Evolutionary conservation across 2,888 invertebrate species (phyloP).

Genomic region (Spatulosminthurus flaviceps): DNA sequence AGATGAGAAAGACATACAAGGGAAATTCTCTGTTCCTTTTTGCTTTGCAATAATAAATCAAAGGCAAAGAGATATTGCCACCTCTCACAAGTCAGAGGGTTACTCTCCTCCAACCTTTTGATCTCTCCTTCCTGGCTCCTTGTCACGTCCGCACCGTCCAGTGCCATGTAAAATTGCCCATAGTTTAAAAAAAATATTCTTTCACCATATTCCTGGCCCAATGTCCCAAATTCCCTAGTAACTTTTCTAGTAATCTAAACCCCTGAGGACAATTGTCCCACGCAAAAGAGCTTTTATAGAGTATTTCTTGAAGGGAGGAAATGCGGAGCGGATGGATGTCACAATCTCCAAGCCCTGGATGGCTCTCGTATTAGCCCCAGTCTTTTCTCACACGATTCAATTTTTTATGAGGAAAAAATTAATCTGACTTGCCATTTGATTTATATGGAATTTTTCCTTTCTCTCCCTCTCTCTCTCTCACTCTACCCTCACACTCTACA

Average conservation of each 20-base stretch:
- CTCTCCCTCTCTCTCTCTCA: not conserved
- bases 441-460: slow-evolving; percentile 24
- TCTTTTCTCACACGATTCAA: not conserved
- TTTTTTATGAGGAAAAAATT: slow-evolving; percentile 34
- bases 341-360: not conserved
- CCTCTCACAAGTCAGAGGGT: not conserved
- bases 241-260: not conserved
- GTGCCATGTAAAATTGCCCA: slow-evolving; percentile 21
- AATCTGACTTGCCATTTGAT: slow-evolving; percentile 39
- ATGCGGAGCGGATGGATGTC: not conserved
- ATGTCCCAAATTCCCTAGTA: slow-evolving; percentile 1
- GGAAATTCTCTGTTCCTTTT: no score
- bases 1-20: no score
- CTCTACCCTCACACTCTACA: not conserved
- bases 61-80: not conserved
- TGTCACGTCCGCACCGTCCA: slow-evolving; percentile 31
- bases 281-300: no score
- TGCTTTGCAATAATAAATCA: not conserved
- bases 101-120: slow-evolving; percentile 1
- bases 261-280: slow-evolving; percentile 18
- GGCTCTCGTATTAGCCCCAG: not conserved
- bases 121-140: slow-evolving; percentile 20
- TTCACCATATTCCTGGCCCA: slow-evolving; percentile 4
- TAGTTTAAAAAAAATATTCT: slow-evolving; percentile 16
- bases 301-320: not conserved